Percentiles rank a stretch among this genome's conserved stretches.
These are phyloP conservation scores for Drosophila willistoni DNA, from an alignment of 1,140 invertebrate species.

Conservation along the genomic window DNA sequence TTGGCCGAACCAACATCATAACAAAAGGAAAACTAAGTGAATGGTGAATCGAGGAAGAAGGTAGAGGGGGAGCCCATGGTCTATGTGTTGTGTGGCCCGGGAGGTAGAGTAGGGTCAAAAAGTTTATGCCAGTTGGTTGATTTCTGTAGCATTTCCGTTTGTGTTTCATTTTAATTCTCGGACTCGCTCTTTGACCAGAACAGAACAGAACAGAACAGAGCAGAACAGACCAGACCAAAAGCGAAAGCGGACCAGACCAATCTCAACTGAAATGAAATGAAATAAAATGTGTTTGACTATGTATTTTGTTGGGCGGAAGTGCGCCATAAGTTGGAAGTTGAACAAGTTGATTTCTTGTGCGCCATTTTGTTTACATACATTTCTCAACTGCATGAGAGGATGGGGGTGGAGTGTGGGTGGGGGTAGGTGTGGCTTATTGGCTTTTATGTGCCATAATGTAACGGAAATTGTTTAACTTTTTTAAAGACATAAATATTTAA, in stretches of 20 bases:
- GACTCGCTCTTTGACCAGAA: conserved; percentile 67
- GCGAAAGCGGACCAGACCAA: neutral
- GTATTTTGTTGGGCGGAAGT: conserved; percentile 63
- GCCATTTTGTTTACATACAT: conserved; percentile 72
- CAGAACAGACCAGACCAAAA: conserved; percentile 6
- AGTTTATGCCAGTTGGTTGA: conserved; percentile 77
- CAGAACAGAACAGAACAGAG: conserved; percentile 28
- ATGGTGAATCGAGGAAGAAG: conserved; percentile 6
- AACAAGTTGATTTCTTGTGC: conserved; percentile 65
- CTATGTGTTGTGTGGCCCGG: too few relatives aligned
- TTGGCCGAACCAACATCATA: conserved; percentile 38
- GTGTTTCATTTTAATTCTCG: conserved; percentile 80
- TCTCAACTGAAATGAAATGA: conserved; percentile 63
- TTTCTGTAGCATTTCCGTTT: conserved; percentile 79
- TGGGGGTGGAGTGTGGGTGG: neutral
- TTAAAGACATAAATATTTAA: conserved; percentile 78
- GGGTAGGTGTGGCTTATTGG: conserved; percentile 53
- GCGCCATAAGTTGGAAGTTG: conserved; percentile 61
- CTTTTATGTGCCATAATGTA: conserved; percentile 76
- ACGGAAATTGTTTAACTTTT: conserved; percentile 77
- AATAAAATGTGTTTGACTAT: conserved; percentile 80
- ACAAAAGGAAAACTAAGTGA: conserved; percentile 35
- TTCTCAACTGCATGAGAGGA: conserved; percentile 35
- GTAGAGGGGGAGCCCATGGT: conserved; percentile 15
- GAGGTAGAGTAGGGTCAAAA: conserved; percentile 28